These are phyloP conservation scores for Prietella phreatophila DNA, from an alignment of 2,113 vertebrate genomes.

Conservation along the genomic window DNA sequence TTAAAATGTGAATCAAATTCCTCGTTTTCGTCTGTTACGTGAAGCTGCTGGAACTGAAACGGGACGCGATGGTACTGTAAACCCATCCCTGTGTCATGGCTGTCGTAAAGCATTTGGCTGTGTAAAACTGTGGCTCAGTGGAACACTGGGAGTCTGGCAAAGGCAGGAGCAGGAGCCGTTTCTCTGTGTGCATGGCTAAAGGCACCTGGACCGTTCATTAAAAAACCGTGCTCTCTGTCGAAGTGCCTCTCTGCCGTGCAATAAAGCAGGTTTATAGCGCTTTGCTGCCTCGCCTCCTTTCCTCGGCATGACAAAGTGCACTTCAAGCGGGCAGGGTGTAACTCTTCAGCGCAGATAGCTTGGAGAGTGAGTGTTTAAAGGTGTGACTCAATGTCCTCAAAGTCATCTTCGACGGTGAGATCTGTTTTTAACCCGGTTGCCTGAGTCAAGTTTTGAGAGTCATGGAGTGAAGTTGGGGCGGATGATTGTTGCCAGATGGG, in stretches of 20 bases:
- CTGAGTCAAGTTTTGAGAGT: not conserved
- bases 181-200: not conserved
- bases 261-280: slow-evolving; percentile 75
- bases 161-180: not conserved
- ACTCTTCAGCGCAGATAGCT: slow-evolving; percentile 67
- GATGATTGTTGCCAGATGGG: slow-evolving; percentile 62
- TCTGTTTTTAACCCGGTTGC: slow-evolving; percentile 63
- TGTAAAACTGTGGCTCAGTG: not conserved
- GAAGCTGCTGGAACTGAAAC: not conserved
- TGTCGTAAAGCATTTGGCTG: slow-evolving; percentile 23
- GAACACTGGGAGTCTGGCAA: not conserved
- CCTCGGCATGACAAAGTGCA: slow-evolving; percentile 73
- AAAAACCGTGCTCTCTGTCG: slow-evolving; percentile 61
- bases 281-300: slow-evolving; percentile 68
- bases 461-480: not conserved
- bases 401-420: slow-evolving; percentile 63
- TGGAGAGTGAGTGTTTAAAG: slow-evolving; percentile 61
- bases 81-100: not conserved
- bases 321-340: slow-evolving; percentile 62
- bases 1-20: slow-evolving; percentile 7
- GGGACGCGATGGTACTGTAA: not conserved
- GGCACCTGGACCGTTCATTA: slow-evolving; percentile 67
- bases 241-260: slow-evolving; percentile 61
- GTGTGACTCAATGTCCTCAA: slow-evolving; percentile 64
- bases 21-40: not conserved